Evolutionary conservation across 1,140 invertebrate genomes (phyloP).

Genomic region (Spodoptera frugiperda): DNA sequence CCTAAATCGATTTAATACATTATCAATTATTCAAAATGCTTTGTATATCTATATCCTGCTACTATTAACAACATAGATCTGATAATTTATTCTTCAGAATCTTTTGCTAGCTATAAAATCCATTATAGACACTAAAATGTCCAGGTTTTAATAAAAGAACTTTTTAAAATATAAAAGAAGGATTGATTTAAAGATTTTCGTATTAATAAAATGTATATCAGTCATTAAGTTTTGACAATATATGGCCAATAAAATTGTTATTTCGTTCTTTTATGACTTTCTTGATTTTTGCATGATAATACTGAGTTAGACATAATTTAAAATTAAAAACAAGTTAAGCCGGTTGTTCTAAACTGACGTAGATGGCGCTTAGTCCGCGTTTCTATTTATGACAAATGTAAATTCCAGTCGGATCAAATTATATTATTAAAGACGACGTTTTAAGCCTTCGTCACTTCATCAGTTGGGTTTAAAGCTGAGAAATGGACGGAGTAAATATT

Average conservation of each 20-base stretch:
- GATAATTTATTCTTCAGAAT: not conserved
- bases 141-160: conserved; percentile 17
- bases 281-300: not conserved
- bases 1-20: not conserved
- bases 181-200: conserved; percentile 1
- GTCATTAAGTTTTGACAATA: conserved; percentile 18
- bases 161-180: conserved; percentile 9
- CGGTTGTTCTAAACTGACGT: not conserved
- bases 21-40: conserved; percentile 17
- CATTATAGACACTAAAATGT: not conserved
- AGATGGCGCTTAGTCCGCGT: conserved; percentile 18
- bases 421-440: conserved; percentile 7
- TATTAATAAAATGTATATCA: conserved; percentile 14
- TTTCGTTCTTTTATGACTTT: conserved; percentile 2
- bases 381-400: conserved; percentile 29
- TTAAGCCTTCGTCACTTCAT: conserved; percentile 11
- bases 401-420: conserved; percentile 7
- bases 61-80: not conserved
- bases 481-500: not conserved
- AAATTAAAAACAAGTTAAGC: not conserved
- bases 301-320: not conserved
- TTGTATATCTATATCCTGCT: not conserved
- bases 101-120: not conserved
- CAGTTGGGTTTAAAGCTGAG: not conserved
- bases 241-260: conserved; percentile 15